Base-by-base conservation (phyloP, 2,888 invertebrate species). In the Phalangium opilio region DNA sequence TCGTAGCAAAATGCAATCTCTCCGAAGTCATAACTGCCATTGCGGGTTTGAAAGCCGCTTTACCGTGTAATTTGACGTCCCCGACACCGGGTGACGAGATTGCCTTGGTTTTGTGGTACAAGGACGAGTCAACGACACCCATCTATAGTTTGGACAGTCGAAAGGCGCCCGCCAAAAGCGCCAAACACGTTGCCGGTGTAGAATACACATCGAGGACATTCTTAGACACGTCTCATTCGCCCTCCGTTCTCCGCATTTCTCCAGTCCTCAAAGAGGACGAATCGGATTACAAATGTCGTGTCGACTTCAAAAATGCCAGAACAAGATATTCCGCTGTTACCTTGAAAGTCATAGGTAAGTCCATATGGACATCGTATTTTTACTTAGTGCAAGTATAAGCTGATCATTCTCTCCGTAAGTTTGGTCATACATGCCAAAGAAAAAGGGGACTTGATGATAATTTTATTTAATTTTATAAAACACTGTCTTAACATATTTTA, bases 291-390 rank as follows among this genome's bases (percentile, higher is more conserved):
- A 76, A 87, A 55, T 89, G 89, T 68, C 73, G 87, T 53, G 83
- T 87, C 57, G 87, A 89, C 73, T 89, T 86, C 73, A 75, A 83
- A 55, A 85, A 85, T 67, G 83, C 84, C 55, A 86, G 87, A 70
- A 87, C 87, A 52, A 78, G 85, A 65, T 86, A 83, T 70, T 83
- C 83, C 68, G 76, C 83, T 62, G 87, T 86, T 70, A 87, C 86
- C 70, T 78, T 89, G 62, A 84, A 86, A 57, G 84, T 89, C 57
- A 82, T 87, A 62, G 84, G 89, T 87, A 64, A 81, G 58, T 57
- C 41, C 10, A 5, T 27, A n/a, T n/a, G n/a, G n/a, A n/a, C n/a
- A n/a, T n/a, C n/a, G n/a, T n/a, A n/a, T n/a, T n/a, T n/a, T n/a
- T n/a, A n/a, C n/a, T n/a, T n/a, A n/a, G n/a, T n/a, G n/a, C n/a